Base-by-base conservation (phyloP, 2,113 vertebrate species). In the Hyla sarda region DNA sequence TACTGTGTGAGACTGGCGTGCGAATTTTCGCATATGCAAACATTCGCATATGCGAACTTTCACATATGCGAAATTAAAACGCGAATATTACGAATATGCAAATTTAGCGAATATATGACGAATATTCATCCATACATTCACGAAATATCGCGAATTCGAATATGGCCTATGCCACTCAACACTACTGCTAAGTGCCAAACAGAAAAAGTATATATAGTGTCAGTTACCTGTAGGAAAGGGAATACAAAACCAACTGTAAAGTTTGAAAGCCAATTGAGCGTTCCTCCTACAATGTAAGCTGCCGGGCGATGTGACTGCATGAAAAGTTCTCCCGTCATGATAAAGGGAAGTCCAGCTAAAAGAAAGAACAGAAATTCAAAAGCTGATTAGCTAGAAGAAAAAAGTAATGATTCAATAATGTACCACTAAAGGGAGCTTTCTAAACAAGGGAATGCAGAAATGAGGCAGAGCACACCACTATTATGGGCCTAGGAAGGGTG, bases 261-360 rank as follows among this genome's bases (percentile, higher is more conserved):
- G 92, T 97, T 98, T 88, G 96, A 97, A 84, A 97, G 37, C 96
- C 97, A 98, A 94, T 97, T 97, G 89, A 98, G 95, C n/a, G 93
- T 94, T 0, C 96, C 96, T 0, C 94, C 96, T 0, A 97, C 89
- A 0, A 95, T 96, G 91, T 96, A 97, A 71, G 96, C 97, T 0
- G 97, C 92, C 0, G 96, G 95, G 3, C 96, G 92, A 87, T 97
- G 95, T 0, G 96, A 97, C 91, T 98, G 96, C 12, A 88, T 96
- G 90, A 98, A 98, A 86, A 98, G 95, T 92, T 98, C 97, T 0
- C 95, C 96, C 1, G 95, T 97, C 93, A 97, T 95, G 82, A 97
- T 92, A 91, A 97, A 97, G 0, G 97, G 94, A 5, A 97, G 91
- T 0, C 97, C 96, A 0, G 96, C 97, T 97, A 71, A 30, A 81